These are phyloP conservation scores for Xylophagus ater DNA, from an alignment of 2,888 invertebrate species.

Conservation along the genomic window DNA sequence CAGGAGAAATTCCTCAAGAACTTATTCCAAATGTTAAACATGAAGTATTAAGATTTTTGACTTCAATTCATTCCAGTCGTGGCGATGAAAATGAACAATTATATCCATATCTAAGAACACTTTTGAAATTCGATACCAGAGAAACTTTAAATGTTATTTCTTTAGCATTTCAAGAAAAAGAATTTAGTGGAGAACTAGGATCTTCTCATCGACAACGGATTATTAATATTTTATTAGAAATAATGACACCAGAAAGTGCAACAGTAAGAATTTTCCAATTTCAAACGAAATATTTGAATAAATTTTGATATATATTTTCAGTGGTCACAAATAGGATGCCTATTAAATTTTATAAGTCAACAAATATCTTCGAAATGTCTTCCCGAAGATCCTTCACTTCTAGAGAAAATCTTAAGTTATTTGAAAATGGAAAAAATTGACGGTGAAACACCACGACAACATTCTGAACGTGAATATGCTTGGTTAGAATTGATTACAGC, in stretches of 20 bases:
- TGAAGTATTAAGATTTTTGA: conserved; percentile 57
- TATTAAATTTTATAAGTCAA: conserved; percentile 54
- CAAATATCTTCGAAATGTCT: conserved; percentile 45
- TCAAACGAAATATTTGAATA: not conserved
- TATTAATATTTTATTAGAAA: conserved; percentile 64
- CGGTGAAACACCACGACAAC: conserved; percentile 39
- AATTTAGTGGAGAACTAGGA: conserved; percentile 63
- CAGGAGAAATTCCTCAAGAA: conserved; percentile 55
- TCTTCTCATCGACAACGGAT: conserved; percentile 60
- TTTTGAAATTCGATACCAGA: conserved; percentile 70
- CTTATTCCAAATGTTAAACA: conserved; percentile 56
- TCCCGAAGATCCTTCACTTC: conserved; percentile 40
- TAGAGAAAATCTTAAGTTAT: conserved; percentile 51
- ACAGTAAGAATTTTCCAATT: conserved; percentile 41
- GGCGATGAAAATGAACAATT: conserved; percentile 50
- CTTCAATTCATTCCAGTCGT: conserved; percentile 54
- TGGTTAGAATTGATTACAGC: conserved; percentile 57
- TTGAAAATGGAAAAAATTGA: conserved; percentile 40
- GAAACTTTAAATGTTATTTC: conserved; percentile 79
- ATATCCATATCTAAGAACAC: conserved; percentile 60
- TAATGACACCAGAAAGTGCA: conserved; percentile 57
- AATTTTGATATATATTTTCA: conserved; percentile 19
- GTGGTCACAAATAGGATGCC: conserved; percentile 45
- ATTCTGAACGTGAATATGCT: conserved; percentile 61
- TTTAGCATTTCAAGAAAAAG: conserved; percentile 71